Conservation (phyloP, 2,888 invertebrate species). For the Scaptomyza polygonia region DNA sequence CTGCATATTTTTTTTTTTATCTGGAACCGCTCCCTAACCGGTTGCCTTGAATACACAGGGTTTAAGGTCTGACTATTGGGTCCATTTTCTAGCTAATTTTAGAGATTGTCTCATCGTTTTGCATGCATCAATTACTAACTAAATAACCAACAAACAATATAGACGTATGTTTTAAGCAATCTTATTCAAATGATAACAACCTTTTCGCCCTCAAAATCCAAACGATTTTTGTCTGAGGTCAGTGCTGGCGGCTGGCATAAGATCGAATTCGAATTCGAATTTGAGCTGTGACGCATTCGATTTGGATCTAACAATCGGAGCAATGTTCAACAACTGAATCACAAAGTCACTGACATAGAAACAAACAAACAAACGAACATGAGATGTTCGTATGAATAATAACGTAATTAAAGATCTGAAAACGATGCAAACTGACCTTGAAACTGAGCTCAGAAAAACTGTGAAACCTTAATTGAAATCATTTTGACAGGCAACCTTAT, state of each 20-base stretch:
- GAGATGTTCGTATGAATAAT: conserved; percentile 33
- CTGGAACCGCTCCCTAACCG: conserved; percentile 40
- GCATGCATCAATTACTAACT: conserved; percentile 27
- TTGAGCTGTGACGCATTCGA: conserved; percentile 34
- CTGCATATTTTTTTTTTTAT: not conserved
- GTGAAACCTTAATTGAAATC: conserved; percentile 2
- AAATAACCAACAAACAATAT: conserved; percentile 19
- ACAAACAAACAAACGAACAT: conserved; percentile 1
- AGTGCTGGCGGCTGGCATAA: conserved; percentile 42
- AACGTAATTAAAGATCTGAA: conserved; percentile 30
- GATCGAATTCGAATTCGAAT: conserved; percentile 14
- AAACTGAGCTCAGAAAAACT: conserved; percentile 5
- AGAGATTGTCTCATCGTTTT: conserved; percentile 62
- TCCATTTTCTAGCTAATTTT: conserved; percentile 60
- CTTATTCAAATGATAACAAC: conserved; percentile 4
- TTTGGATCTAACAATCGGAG: conserved; percentile 29
- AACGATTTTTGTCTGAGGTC: conserved; percentile 58
- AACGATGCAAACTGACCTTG: conserved; percentile 20
- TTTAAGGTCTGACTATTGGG: conserved; percentile 2
- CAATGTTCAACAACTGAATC: conserved; percentile 38
- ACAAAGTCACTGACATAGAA: conserved; percentile 18
- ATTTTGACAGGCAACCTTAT: not conserved
- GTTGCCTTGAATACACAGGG: conserved; percentile 37
- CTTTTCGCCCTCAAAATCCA: conserved; percentile 17
- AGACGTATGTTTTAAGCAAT: conserved; percentile 14